Base-by-base conservation (phyloP, 1,140 invertebrate genomes). In the Plectrocnemia conspersa region DNA sequence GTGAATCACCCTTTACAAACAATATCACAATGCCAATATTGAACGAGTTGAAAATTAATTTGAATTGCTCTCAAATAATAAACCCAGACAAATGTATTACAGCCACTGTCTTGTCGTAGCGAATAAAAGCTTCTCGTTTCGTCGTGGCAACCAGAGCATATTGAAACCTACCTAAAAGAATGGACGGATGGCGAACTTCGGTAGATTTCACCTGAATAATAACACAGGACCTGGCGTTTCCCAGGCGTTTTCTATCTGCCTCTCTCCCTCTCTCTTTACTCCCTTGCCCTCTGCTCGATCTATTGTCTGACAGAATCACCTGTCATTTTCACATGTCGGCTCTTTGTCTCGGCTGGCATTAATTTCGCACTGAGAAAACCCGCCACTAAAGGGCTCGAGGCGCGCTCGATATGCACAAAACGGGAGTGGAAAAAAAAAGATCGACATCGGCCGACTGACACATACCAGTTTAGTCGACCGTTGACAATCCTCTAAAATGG, bases 241-340 rank as follows among this genome's bases (percentile, higher is more conserved):
- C n/a, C n/a, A n/a, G n/a, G n/a, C n/a, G n/a, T n/a, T n/a, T n/a
- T n/a, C n/a, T n/a, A n/a, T n/a, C n/a, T 44, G 27, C 19, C 1
- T 32, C 23, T n/a, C 9, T 13, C 16, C n/a, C 36, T 23, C 23
- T 24, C 13, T 10, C 19, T 24, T 16, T 13, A 11, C 40, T 19
- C 23, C 41, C 10, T 18, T 7, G 18, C 7, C 10, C 40, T 11
- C 21, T 53, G 16, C 24, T 21, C 19, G 18, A 38, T 13, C 53
- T 25, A 47, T 54, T 54, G 54, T 56, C 46, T 19, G 46, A 49
- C 46, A 42, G 45, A 49, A 49, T 49, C 54, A 56, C 54, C 40
- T 49, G 54, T 56, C 54, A 41, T 56, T 56, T 56, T 56, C 54
- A 56, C 46, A 42, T 42, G 54, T 32, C 42, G 33, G 24, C 53